Percentiles rank a stretch among this genome's conserved stretches.
Conservation (phyloP, 1,140 invertebrate species). For the Ceratosolen fusciceps region DNA sequence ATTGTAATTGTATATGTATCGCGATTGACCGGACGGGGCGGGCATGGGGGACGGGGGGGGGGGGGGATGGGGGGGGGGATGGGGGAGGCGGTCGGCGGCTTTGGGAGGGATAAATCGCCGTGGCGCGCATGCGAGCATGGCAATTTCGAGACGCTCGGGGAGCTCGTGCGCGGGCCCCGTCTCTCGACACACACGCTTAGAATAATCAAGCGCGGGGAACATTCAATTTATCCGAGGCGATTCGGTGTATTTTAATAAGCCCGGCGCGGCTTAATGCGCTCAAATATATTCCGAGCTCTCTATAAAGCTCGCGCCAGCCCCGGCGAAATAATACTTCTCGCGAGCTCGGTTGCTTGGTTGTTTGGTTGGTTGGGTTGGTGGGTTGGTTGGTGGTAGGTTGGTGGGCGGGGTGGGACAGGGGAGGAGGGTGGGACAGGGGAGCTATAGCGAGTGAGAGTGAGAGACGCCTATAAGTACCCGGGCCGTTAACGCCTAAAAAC, state of each 20-base stretch:
- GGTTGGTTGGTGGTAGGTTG: too few relatives aligned
- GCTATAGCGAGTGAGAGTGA: too few relatives aligned
- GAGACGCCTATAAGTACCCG: conserved; percentile 4
- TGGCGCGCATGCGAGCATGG: neutral
- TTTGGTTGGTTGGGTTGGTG: too few relatives aligned
- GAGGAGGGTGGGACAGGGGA: too few relatives aligned
- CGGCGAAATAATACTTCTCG: too few relatives aligned
- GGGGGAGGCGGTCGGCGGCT: too few relatives aligned
- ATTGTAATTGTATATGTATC: neutral
- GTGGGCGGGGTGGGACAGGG: too few relatives aligned
- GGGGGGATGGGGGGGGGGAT: too few relatives aligned
- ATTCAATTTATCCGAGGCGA: neutral
- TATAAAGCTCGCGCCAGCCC: neutral
- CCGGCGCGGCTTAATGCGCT: neutral
- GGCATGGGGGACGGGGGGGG: too few relatives aligned
- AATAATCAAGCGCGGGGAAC: neutral
- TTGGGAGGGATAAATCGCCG: neutral
- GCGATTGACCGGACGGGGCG: too few relatives aligned
- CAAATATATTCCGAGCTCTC: neutral
- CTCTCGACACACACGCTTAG: neutral
- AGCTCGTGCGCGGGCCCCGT: neutral
- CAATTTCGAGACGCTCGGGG: neutral
- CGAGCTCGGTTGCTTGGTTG: too few relatives aligned
- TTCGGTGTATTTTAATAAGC: neutral
- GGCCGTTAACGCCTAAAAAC: conserved; percentile 6